Base-by-base conservation (phyloP, 2,888 invertebrate species). In the Cephus sareptanus region DNA sequence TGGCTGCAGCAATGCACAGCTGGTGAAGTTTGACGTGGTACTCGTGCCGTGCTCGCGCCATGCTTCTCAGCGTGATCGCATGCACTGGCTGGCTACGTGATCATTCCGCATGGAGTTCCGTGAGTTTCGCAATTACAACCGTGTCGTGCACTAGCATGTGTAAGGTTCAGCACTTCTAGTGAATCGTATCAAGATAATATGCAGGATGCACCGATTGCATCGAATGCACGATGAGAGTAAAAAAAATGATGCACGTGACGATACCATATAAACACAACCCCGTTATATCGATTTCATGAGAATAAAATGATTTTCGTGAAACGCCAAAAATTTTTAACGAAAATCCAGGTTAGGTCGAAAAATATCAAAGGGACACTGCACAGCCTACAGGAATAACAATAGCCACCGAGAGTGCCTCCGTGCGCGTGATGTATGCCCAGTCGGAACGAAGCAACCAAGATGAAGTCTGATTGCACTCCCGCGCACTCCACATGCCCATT, bases 391-490 rank as follows among this genome's bases (percentile, higher is more conserved):
- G 56, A 56, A 9, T 56, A 56, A 56, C 56, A 56, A 56, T 56
- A 56, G 56, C 56, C 56, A 56, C 56, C 23, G 56, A 56, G 56
- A 56, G 56, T 56, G 56, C 56, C 56, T 56, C 71, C 81, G 30
- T 75, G 76, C 79, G 76, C 79, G 79, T 82, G 85, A 85, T 84
- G 84, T 85, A 84, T 80, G 77, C 80, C 82, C 81, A 80, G 81
- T 70, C 81, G 76, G 82, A 83, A 80, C 82, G 80, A 70, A 75
- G 85, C 86, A 86, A 87, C 84, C 56, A 84, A 89, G 89, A 90
- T 89, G 86, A 89, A 87, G 85, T 86, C 89, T 85, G 90, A 89
- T 89, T 89, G 87, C 87, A 88, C 88, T 85, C 88, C 88, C 87
- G 86, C 89, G 84, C 87, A 86, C 83, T 77, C 84, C 85, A 85